Percentiles rank a stretch among this genome's conserved stretches.
phyloP scores from a whole-genome alignment of 1,140 invertebrate species.

The Zaprionus vittiger region DNA sequence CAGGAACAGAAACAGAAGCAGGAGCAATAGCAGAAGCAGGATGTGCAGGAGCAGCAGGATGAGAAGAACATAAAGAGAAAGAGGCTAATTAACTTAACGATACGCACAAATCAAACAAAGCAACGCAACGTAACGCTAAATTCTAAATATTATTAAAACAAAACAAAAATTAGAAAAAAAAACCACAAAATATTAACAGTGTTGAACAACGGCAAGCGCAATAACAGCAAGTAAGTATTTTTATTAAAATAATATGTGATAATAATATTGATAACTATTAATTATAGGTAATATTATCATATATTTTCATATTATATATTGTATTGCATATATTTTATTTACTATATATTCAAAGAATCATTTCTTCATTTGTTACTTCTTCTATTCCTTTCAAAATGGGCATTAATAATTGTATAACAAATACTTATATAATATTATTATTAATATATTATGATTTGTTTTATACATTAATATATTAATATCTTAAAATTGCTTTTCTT shows the following conservation, averaged over 20 bases:
- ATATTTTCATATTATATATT: not conserved
- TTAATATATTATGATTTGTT: no score
- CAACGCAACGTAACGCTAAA: constrained; percentile 17
- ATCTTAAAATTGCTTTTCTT: no score
- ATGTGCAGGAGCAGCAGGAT: not conserved
- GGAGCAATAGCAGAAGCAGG: not conserved
- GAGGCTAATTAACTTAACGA: constrained; percentile 8
- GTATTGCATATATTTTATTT: not conserved
- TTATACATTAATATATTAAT: no score
- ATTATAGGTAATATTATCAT: no score
- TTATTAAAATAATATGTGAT: not conserved
- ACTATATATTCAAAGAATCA: no score
- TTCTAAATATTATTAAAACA: constrained; percentile 12
- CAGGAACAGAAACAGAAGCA: not conserved
- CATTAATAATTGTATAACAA: no score
- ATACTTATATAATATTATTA: no score
- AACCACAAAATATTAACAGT: not conserved
- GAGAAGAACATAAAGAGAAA: constrained; percentile 12
- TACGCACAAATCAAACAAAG: constrained; percentile 40
- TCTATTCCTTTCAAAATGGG: no score
- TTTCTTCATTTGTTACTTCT: no score
- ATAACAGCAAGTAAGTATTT: not conserved
- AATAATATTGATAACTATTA: not conserved
- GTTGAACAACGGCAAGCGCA: constrained; percentile 1
- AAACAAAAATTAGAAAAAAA: constrained; percentile 3